Evolutionary conservation across 2,797 vertebrate genomes (phyloP).

Genomic region (Falco rusticolus): DNA sequence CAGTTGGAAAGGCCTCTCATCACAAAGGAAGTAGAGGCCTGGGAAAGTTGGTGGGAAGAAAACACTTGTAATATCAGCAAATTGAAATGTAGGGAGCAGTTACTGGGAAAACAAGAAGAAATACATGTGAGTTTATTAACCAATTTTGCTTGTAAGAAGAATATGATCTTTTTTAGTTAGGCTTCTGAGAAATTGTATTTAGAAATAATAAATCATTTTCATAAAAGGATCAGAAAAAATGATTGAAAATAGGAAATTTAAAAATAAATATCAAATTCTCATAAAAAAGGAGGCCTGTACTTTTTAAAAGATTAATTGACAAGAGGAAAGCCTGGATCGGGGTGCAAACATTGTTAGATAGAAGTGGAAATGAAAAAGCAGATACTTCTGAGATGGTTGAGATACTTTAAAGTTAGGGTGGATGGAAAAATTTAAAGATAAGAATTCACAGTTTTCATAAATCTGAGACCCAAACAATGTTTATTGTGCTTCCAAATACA

Average conservation of each 20-base stretch:
- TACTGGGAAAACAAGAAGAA: not conserved
- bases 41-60: not conserved
- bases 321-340: not conserved
- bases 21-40: conserved; percentile 37
- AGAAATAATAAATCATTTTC: not conserved
- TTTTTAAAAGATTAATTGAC: not conserved
- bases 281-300: not conserved
- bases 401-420: not conserved
- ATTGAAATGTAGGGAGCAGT: not conserved
- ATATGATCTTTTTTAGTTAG: not conserved
- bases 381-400: not conserved
- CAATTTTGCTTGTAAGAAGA: not conserved
- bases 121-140: not conserved
- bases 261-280: not conserved
- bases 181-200: not conserved
- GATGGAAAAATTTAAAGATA: not conserved
- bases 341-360: not conserved
- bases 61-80: conserved; percentile 12
- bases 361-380: not conserved
- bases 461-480: not conserved
- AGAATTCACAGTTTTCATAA: not conserved
- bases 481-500: not conserved
- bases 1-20: not conserved
- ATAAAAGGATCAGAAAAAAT: not conserved
- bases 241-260: not conserved